These are phyloP conservation scores for Iguana delicatissima DNA, from an alignment of 2,797 vertebrate species.

Conservation along the genomic window DNA sequence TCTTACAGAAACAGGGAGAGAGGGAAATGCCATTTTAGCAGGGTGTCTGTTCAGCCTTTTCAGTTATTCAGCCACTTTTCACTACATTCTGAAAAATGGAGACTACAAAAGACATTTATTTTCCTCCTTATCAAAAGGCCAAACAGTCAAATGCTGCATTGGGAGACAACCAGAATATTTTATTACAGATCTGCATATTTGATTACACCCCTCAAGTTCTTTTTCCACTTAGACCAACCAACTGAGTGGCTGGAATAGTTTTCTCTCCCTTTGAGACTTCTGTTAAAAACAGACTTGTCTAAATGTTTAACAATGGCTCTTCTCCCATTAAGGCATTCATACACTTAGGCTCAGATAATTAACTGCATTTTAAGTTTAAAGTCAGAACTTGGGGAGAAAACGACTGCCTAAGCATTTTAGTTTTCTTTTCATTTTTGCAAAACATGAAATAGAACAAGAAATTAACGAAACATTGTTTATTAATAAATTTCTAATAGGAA, in stretches of 20 bases:
- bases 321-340: conserved; percentile 14
- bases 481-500: not conserved
- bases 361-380: not conserved
- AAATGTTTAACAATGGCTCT: not conserved
- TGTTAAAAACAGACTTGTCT: conserved; percentile 19
- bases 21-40: conserved; percentile 17
- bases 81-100: not conserved
- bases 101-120: not conserved
- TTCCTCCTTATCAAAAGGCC: not conserved
- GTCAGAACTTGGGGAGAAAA: not conserved
- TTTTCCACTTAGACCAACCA: conserved; percentile 16
- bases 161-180: conserved; percentile 47
- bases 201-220: conserved; percentile 4
- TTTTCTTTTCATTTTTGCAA: not conserved
- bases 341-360: conserved; percentile 15
- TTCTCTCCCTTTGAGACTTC: conserved; percentile 26
- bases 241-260: conserved; percentile 43
- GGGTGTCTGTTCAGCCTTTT: conserved; percentile 16
- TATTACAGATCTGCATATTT: not conserved
- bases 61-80: not conserved
- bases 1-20: not conserved
- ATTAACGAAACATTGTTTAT: not conserved
- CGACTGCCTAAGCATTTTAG: not conserved
- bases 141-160: not conserved
- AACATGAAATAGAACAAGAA: not conserved